phyloP scores from a whole-genome alignment of 2,113 vertebrate species.

The Colius striatus region DNA sequence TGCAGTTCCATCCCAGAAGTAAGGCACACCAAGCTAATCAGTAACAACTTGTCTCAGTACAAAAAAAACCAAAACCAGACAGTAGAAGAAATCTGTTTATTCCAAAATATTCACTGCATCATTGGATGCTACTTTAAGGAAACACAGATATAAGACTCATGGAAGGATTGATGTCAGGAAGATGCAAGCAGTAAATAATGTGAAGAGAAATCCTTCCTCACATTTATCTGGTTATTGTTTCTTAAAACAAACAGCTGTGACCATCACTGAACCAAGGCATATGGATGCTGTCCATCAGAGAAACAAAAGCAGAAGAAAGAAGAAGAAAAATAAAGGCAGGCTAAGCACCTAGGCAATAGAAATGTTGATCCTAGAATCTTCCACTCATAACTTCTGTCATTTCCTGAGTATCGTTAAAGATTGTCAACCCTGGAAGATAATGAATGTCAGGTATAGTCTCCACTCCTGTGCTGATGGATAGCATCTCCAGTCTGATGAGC shows the following conservation, averaged over 20 bases:
- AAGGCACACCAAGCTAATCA: neutral
- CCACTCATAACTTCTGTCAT: conserved; percentile 38
- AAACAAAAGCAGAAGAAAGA: neutral
- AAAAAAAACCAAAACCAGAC: neutral
- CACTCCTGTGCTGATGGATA: neutral
- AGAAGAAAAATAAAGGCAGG: neutral
- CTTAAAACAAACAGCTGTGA: neutral
- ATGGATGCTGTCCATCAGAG: neutral
- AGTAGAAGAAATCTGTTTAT: neutral
- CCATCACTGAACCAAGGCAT: neutral
- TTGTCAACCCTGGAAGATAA: conserved; percentile 38
- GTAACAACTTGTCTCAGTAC: neutral
- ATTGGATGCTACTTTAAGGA: neutral
- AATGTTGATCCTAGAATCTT: conserved; percentile 15
- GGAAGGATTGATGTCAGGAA: neutral
- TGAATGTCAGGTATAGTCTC: conserved; percentile 9
- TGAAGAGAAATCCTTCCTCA: neutral
- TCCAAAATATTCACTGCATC: neutral
- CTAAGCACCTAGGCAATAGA: neutral
- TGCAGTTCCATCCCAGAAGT: neutral
- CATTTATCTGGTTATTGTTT: neutral
- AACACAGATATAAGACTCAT: neutral
- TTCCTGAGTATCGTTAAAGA: neutral
- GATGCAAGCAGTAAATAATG: neutral
- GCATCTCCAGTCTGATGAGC: conserved; percentile 48